These are phyloP conservation scores for Dasyprocta punctata DNA, from an alignment of 2,113 vertebrate genomes.

Conservation along the genomic window DNA sequence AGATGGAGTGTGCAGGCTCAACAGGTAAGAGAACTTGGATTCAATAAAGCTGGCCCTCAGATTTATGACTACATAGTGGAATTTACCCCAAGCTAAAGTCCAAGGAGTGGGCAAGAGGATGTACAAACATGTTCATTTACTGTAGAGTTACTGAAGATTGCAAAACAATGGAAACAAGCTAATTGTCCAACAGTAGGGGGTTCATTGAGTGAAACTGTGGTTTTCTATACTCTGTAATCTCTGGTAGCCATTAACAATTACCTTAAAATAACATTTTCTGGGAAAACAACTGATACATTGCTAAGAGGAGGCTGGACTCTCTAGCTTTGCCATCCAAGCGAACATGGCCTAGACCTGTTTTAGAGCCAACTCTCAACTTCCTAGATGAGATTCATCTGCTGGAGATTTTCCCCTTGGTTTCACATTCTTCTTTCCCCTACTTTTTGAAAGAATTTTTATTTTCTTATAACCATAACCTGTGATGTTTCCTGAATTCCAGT, in stretches of 20 bases:
- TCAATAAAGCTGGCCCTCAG: neutral
- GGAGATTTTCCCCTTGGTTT: neutral
- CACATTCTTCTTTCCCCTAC: neutral
- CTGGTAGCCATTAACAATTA: neutral
- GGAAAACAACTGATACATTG: neutral
- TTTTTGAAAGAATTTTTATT: neutral
- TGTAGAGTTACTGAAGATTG: neutral
- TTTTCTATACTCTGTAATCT: neutral
- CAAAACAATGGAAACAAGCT: neutral
- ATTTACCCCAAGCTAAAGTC: constrained; percentile 8
- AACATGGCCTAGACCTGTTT: neutral
- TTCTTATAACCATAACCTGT: neutral
- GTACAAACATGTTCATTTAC: neutral
- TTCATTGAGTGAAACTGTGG: neutral
- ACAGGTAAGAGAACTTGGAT: neutral
- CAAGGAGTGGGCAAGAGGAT: neutral
- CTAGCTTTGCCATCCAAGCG: neutral
- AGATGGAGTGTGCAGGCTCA: neutral
- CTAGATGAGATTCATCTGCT: neutral
- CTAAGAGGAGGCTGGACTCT: neutral
- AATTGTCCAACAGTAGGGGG: neutral
- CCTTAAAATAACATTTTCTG: neutral
- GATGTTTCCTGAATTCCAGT: neutral
- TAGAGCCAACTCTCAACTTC: neutral
- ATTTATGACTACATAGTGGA: neutral